Evolutionary conservation across 2,797 vertebrate species (phyloP).

Genomic region (Rhinogobio ventralis): DNA sequence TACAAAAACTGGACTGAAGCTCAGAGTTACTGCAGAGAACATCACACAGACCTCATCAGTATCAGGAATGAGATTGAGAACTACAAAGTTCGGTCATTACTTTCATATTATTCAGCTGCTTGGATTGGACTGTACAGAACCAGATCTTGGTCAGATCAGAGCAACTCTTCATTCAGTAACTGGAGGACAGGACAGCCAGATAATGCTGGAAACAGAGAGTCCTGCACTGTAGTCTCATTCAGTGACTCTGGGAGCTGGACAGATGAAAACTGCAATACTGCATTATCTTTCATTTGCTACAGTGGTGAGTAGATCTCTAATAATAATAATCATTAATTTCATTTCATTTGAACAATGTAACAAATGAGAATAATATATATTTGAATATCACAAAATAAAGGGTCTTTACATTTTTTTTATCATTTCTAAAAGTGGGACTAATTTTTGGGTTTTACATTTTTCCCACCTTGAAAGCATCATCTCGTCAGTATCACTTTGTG

Average conservation of each 20-base stretch:
- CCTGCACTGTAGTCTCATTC: slow-evolving; percentile 40
- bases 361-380: not conserved
- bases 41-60: slow-evolving; percentile 31
- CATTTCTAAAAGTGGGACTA: not conserved
- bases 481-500: slow-evolving; percentile 55
- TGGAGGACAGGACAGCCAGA: not conserved
- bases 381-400: not conserved
- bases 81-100: too few relatives aligned
- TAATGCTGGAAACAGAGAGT: fast-evolving
- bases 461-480: not conserved
- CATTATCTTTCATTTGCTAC: slow-evolving; percentile 34
- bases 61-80: slow-evolving; percentile 36
- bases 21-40: slow-evolving; percentile 47
- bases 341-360: not conserved
- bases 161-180: slow-evolving; percentile 46
- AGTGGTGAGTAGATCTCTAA: slow-evolving; percentile 23
- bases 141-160: slow-evolving; percentile 54
- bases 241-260: slow-evolving; percentile 31
- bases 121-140: slow-evolving; percentile 52
- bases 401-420: too few relatives aligned
- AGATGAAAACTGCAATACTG: slow-evolving; percentile 29
- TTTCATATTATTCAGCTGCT: fast-evolving
- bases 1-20: slow-evolving; percentile 25
- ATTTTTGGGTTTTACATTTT: not conserved
- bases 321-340: not conserved